phyloP scores from a whole-genome alignment of 2,888 invertebrate species.

The Cryptophagus acutangulus region DNA sequence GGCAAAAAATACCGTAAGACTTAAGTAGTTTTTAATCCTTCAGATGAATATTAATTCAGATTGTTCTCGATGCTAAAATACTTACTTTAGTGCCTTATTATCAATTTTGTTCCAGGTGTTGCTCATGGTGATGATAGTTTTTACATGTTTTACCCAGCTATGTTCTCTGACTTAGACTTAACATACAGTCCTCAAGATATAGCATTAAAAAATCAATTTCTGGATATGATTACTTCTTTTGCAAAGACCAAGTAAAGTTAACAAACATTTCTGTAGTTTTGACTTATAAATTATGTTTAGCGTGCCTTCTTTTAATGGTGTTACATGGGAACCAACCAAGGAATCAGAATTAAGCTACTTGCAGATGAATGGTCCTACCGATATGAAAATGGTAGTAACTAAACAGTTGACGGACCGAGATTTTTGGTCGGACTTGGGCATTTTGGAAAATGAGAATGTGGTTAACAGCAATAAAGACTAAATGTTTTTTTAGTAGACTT shows the following conservation, averaged over 20 bases:
- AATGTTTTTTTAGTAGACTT: too few species aligned
- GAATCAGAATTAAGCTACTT: constrained; percentile 48
- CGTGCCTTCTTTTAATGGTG: constrained; percentile 44
- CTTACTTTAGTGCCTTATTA: too few species aligned
- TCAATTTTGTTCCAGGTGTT: too few species aligned
- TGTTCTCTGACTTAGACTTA: constrained; percentile 5
- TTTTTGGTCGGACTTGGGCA: constrained; percentile 55
- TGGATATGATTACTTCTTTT: constrained; percentile 19
- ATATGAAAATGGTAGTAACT: constrained; percentile 46
- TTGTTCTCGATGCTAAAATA: too few species aligned
- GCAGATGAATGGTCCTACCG: constrained; percentile 49
- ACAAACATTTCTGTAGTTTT: background rate
- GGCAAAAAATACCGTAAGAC: too few species aligned
- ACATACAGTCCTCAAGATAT: constrained; percentile 11
- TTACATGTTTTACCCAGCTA: too few species aligned
- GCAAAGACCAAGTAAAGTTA: constrained; percentile 16
- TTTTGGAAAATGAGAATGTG: constrained; percentile 52
- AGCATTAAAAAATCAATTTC: constrained; percentile 15
- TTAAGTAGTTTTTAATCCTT: too few species aligned
- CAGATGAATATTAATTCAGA: too few species aligned
- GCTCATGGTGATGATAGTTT: constrained; percentile 17
- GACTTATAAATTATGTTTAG: constrained; percentile 38
- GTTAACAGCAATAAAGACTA: too few species aligned
- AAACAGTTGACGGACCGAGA: constrained; percentile 51
- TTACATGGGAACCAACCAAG: constrained; percentile 48